Evolutionary conservation across 2,888 invertebrate species (phyloP).

Genomic region (Lutraria lutraria): DNA sequence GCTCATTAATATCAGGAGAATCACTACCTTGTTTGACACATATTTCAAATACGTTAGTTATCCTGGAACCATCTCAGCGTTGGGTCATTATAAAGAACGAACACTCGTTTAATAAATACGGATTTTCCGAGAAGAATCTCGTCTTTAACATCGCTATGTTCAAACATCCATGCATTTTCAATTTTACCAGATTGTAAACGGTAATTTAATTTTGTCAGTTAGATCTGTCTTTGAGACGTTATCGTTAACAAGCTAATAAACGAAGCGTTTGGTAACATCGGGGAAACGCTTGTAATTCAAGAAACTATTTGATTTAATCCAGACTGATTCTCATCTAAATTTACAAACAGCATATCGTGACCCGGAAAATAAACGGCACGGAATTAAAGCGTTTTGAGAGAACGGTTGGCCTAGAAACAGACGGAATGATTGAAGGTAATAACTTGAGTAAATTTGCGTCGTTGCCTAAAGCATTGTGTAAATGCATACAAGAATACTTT

Average conservation of each 20-base stretch:
- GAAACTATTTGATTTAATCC: constrained; percentile 7
- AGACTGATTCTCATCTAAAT: constrained; percentile 6
- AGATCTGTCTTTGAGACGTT: not conserved
- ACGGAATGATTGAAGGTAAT: not conserved
- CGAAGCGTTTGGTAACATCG: not conserved
- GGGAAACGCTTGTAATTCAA: not conserved
- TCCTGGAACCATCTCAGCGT: not conserved
- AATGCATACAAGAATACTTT: no score
- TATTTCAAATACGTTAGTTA: constrained; percentile 2
- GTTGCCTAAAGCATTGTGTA: no score
- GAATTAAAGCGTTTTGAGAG: not conserved
- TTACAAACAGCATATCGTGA: not conserved
- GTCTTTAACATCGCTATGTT: not conserved
- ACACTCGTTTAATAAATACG: constrained; percentile 9
- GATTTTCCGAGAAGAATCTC: not conserved
- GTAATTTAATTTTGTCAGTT: constrained; percentile 27
- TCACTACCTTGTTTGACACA: not conserved
- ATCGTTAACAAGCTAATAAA: constrained; percentile 11
- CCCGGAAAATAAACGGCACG: not conserved
- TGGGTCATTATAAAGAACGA: constrained; percentile 17
- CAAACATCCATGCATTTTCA: constrained; percentile 16
- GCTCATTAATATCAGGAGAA: not conserved
- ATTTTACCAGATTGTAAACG: constrained; percentile 19
- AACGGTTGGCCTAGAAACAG: not conserved
- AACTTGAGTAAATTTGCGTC: no score